Evolutionary conservation across 2,888 invertebrate genomes (phyloP), one percentile per base, ranked within the genome.

Genomic region (Cephus pulcher): DNA sequence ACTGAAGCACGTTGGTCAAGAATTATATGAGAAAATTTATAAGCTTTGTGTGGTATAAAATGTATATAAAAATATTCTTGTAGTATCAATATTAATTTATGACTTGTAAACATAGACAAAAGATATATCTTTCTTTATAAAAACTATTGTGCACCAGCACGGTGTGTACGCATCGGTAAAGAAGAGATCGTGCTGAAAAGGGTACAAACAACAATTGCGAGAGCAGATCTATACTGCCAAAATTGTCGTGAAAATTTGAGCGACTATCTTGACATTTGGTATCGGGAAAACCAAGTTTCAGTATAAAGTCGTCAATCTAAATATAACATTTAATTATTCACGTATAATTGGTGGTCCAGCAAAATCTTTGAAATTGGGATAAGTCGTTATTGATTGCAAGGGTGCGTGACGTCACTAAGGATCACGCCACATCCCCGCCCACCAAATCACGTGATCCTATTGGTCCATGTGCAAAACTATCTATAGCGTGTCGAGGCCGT

Each of bases 371-470:
- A 70, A 70, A 30, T 30, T 33, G 11, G 70, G 70, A 70, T 40
- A 40, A 40, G 37, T 12, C 70, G 4, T 70, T 70, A 70, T 70
- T 70, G 70, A 70, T 70, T 70, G 70, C 70, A 70, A 33, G 33
- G 30, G 70, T 78, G 75, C 35, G 84, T 90, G 90, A 90, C 91
- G 91, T 90, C 90, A 91, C 82, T 85, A 80, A 83, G 89, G 89
- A 91, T 91, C 92, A 91, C 92, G 91, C 92, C 91, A 92, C 89
- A 87, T 90, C 89, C 89, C 90, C 90, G 87, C 90, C 89, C 84
- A 84, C 79, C 78, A 79, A 80, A 82, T 79, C 78, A 77, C 76
- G 80, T 70, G 75, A 78, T 82, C 76, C 81, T 83, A 91, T 91
- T 91, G 91, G 91, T 87, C 87, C 86, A 86, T 86, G 86, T 84